phyloP scores from a whole-genome alignment of 2,888 invertebrate species.

The Melanophora roralis region DNA sequence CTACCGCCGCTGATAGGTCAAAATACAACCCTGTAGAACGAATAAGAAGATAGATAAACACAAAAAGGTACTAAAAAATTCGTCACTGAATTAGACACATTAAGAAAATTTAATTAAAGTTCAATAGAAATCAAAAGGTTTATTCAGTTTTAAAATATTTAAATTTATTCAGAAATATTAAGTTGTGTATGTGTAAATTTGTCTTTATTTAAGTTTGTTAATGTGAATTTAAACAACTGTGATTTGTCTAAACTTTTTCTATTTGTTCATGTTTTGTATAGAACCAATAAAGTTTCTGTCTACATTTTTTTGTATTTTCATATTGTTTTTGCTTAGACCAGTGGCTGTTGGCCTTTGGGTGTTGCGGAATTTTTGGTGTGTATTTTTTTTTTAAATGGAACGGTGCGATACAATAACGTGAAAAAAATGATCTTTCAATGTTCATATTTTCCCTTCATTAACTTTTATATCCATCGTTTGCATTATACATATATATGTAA shows the following conservation, averaged over 20 bases:
- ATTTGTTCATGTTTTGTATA: slow-evolving; percentile 29
- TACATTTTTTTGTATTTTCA: slow-evolving; percentile 52
- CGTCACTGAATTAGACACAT: not conserved
- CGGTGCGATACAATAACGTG: slow-evolving; percentile 17
- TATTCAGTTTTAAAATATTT: not conserved
- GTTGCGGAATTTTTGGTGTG: slow-evolving; percentile 58
- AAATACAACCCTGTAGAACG: not conserved
- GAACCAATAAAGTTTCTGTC: slow-evolving; percentile 29
- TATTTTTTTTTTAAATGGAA: slow-evolving; percentile 38
- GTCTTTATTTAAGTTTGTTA: not conserved
- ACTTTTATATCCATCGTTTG: too few species aligned
- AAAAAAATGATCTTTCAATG: slow-evolving; percentile 22
- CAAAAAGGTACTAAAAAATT: not conserved
- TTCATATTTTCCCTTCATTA: too few species aligned
- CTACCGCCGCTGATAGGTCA: too few species aligned
- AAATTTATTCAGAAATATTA: too few species aligned
- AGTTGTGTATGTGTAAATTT: not conserved
- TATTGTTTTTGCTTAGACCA: slow-evolving; percentile 53
- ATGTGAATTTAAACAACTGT: slow-evolving; percentile 18
- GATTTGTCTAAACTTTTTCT: slow-evolving; percentile 32
- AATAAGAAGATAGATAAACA: not conserved
- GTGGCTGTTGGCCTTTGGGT: slow-evolving; percentile 52
- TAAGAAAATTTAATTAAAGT: not conserved
- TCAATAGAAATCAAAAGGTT: not conserved
- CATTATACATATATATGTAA: too few species aligned